These are phyloP conservation scores for Pandemis cinnamomeana DNA, from an alignment of 2,888 invertebrate genomes.

Conservation along the genomic window DNA sequence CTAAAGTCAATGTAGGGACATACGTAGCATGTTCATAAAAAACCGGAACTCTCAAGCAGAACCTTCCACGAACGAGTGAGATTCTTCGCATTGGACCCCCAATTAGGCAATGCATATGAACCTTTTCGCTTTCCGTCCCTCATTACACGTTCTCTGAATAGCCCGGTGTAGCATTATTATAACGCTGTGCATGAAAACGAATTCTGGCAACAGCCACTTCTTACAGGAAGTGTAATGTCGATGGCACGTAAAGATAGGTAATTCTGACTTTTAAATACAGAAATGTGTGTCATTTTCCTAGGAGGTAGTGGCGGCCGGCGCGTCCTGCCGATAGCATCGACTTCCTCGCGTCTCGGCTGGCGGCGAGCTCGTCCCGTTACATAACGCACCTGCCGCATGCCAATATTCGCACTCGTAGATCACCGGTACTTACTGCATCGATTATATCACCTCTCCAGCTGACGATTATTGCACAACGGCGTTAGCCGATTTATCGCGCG, in stretches of 20 bases:
- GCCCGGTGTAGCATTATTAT: conserved; percentile 31
- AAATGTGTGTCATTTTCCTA: conserved; percentile 1
- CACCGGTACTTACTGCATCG: conserved; percentile 81
- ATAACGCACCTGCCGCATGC: conserved; percentile 75
- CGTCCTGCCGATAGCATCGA: conserved; percentile 34
- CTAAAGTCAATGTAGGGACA: not conserved
- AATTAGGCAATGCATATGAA: conserved; percentile 63
- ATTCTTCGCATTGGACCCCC: conserved; percentile 61
- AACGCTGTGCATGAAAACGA: conserved; percentile 5
- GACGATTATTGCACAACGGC: conserved; percentile 69
- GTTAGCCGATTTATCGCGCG: conserved; percentile 47
- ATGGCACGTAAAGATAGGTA: not conserved
- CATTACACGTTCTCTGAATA: conserved; percentile 49
- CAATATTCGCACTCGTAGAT: conserved; percentile 63
- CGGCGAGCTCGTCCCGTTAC: conserved; percentile 65
- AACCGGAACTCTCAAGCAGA: conserved; percentile 48
- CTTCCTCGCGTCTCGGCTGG: conserved; percentile 32
- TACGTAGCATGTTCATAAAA: conserved; percentile 20
- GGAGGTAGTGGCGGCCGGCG: conserved; percentile 19
- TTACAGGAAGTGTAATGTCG: conserved; percentile 6
- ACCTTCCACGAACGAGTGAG: conserved; percentile 57
- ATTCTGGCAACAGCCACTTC: not conserved
- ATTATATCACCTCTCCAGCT: conserved; percentile 82
- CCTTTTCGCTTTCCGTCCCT: conserved; percentile 53
- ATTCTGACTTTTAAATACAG: not conserved